Evolutionary conservation across 2,113 vertebrate species (phyloP), one percentile per base, ranked within the genome.

Genomic region (Oncorhynchus tshawytscha): DNA sequence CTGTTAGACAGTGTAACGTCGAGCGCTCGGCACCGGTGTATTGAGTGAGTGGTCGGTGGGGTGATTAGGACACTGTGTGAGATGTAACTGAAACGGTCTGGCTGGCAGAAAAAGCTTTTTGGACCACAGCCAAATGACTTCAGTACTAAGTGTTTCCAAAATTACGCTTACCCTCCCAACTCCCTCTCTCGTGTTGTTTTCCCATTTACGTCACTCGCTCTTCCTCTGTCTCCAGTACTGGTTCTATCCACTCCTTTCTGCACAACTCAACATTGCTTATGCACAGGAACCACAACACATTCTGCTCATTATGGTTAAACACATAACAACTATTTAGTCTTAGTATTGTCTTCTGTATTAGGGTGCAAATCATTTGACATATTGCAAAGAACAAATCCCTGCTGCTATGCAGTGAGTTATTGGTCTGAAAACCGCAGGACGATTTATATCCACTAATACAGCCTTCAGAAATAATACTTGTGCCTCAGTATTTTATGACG

Each of bases 71-170:
- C 25, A 31, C 11, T 15, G 25, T 25, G 16, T 13, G 64, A 27
- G 64, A 25, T 15, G 64, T 27, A 29, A 25, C 22, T 15, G 25
- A 66, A 45, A 29, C 16, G 13, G 64, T 15, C 16, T n/a, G 67
- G 12, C 18, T 20, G 39, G 1, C 39, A 24, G 39, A 29, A 70
- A 39, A 13, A 8, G 34, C 34, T n/a, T 20, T 68, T 68, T 84
- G 83, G 72, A 79, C 67, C 18, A 12, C 22, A 67, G 81, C 82
- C 87, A 79, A 85, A 76, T 71, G n/a, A 62, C 80, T 76, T 27
- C 73, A 79, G 70, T 76, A 74, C 72, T 79, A 84, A 85, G 77
- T 82, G 76, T 85, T 85, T 87, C 81, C 72, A 84, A 81, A 78
- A 79, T 87, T 80, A 70, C 77, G 74, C 65, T 78, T 78, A 76